Conservation (phyloP, 2,888 invertebrate genomes). For the Brachynemurus nebulosus region DNA sequence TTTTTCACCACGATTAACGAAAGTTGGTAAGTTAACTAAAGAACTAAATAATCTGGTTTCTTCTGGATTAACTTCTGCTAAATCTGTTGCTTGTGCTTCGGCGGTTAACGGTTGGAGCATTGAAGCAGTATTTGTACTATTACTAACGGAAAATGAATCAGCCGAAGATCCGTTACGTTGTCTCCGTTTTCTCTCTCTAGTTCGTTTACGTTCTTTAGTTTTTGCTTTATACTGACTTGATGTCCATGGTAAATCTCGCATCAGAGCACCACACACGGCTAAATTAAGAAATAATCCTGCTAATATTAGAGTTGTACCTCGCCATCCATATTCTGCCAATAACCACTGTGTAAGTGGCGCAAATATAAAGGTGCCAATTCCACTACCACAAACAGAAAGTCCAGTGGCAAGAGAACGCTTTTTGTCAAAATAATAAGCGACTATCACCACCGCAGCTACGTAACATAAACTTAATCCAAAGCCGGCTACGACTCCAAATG, state of each 20-base stretch:
- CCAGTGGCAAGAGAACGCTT: conserved; percentile 74
- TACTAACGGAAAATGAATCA: conserved; percentile 55
- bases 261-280: conserved; percentile 66
- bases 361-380: conserved; percentile 78
- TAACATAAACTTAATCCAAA: conserved; percentile 77
- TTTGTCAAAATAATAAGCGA: conserved; percentile 81
- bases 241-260: conserved; percentile 63
- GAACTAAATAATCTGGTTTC: conserved; percentile 53
- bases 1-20: conserved; percentile 60
- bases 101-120: conserved; percentile 37
- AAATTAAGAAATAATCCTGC: conserved; percentile 71
- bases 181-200: conserved; percentile 40
- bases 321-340: conserved; percentile 67
- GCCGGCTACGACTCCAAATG: conserved; percentile 72
- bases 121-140: conserved; percentile 50
- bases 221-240: conserved; percentile 44
- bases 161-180: conserved; percentile 48
- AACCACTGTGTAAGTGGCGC: conserved; percentile 65
- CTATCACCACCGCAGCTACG: conserved; percentile 81
- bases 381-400: conserved; percentile 74
- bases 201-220: conserved; percentile 46
- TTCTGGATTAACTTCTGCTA: conserved; percentile 19
- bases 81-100: conserved; percentile 34
- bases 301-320: conserved; percentile 67
- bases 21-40: conserved; percentile 75